Conservation (phyloP, 2,113 vertebrate genomes). For the Myotis yumanensis region DNA sequence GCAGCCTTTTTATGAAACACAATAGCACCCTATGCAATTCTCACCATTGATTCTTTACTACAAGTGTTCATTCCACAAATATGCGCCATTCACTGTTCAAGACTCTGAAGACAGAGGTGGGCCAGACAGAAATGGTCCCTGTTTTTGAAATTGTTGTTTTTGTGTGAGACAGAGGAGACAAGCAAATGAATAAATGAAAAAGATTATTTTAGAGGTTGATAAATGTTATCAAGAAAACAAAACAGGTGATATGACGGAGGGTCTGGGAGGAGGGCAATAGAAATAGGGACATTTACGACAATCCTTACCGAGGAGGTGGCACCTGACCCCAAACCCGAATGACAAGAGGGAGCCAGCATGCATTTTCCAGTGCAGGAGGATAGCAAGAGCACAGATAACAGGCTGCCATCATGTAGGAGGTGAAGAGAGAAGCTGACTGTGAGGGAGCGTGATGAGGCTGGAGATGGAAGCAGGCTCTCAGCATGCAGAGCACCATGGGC, state of each 20-base stretch:
- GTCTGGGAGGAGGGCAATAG: neutral
- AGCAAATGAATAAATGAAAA: neutral
- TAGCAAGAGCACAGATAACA: neutral
- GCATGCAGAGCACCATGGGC: neutral
- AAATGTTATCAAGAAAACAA: neutral
- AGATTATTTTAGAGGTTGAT: neutral
- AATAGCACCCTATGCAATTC: neutral
- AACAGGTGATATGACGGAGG: neutral
- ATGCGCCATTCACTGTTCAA: neutral
- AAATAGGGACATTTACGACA: neutral
- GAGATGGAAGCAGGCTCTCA: neutral
- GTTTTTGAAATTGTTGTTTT: slow-evolving; percentile 18
- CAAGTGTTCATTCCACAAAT: neutral
- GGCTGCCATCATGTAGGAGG: neutral
- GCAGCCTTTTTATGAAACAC: slow-evolving; percentile 17
- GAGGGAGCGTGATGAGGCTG: fast-evolving
- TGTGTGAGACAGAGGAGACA: neutral
- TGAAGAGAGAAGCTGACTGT: neutral
- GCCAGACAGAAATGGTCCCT: neutral
- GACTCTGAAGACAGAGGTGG: neutral
- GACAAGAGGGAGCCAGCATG: neutral
- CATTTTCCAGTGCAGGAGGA: neutral
- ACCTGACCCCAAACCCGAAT: neutral
- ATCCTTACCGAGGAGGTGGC: neutral
- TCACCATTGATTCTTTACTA: neutral